Conservation (phyloP, 2,113 vertebrate species). For the Platysteira castanea region DNA sequence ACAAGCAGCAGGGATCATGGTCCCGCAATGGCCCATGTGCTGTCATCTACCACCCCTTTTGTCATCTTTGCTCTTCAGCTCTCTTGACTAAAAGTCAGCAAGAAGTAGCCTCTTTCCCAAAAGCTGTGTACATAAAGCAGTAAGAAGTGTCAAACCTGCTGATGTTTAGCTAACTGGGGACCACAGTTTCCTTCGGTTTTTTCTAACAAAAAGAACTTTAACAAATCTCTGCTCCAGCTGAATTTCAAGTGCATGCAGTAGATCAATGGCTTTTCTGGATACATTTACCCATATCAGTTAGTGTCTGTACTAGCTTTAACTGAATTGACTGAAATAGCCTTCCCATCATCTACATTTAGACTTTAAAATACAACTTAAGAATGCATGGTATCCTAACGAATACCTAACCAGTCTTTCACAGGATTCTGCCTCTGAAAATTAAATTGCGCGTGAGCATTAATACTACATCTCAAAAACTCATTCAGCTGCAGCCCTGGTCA, state of each 20-base stretch:
- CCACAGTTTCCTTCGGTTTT: neutral
- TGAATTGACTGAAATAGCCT: neutral
- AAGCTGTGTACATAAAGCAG: neutral
- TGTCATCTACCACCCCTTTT: neutral
- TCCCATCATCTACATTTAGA: neutral
- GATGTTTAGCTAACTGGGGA: neutral
- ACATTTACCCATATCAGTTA: neutral
- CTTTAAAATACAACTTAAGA: neutral
- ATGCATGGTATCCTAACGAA: neutral
- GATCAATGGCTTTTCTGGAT: neutral
- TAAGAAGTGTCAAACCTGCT: neutral
- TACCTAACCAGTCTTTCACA: neutral
- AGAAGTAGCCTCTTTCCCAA: neutral
- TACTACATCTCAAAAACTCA: neutral
- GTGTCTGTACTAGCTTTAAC: neutral
- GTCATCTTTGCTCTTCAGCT: neutral
- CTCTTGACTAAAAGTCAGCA: neutral
- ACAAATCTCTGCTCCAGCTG: neutral
- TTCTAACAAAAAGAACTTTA: neutral
- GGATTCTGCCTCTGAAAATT: neutral
- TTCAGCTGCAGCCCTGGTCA: neutral
- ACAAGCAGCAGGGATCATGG: accelerated
- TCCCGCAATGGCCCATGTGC: accelerated
- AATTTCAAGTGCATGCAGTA: neutral
- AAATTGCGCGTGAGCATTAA: neutral